phyloP scores from a whole-genome alignment of 2,113 vertebrate species.

The Laterallus jamaicensis region DNA sequence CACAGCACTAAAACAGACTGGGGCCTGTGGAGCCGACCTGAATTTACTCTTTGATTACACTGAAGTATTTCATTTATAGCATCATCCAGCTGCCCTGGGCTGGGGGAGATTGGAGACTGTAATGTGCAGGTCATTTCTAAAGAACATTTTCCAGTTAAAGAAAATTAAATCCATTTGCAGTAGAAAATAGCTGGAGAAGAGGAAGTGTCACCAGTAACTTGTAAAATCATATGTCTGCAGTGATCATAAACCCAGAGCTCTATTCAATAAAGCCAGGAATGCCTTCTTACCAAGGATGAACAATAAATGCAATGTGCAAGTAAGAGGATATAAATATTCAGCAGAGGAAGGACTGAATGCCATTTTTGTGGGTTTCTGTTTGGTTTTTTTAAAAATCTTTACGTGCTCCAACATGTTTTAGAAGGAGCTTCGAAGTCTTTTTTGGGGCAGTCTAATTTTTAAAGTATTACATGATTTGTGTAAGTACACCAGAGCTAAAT shows the following conservation, averaged over 20 bases:
- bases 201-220: conserved; percentile 4
- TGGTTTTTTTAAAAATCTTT: background rate
- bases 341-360: background rate
- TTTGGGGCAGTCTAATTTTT: background rate
- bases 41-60: background rate
- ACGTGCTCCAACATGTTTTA: background rate
- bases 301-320: background rate
- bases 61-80: background rate
- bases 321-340: conserved; percentile 34
- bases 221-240: background rate
- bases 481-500: background rate
- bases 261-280: conserved; percentile 7
- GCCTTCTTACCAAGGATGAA: background rate
- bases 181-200: background rate
- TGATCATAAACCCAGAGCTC: background rate
- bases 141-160: background rate
- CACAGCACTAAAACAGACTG: background rate
- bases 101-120: background rate
- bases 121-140: background rate
- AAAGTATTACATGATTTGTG: background rate
- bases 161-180: background rate
- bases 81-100: background rate
- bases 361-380: background rate
- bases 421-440: background rate
- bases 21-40: background rate